phyloP scores from a whole-genome alignment of 2,113 vertebrate species.

The Suncus etruscus region DNA sequence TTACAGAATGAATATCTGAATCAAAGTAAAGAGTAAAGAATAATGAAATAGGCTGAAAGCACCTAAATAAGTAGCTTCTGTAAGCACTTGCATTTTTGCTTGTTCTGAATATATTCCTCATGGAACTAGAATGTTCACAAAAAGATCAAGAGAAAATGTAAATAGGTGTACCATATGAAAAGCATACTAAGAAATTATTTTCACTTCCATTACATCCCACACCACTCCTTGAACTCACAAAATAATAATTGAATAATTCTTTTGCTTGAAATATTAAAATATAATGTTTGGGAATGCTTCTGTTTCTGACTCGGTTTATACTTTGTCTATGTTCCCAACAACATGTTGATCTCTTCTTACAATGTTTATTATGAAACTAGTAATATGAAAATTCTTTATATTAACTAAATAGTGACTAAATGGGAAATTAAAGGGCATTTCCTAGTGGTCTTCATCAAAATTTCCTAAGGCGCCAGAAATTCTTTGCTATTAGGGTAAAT shows the following conservation, averaged over 20 bases:
- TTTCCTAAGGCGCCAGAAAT: constrained; percentile 37
- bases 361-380: neutral
- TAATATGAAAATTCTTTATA: constrained; percentile 5
- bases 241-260: neutral
- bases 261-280: neutral
- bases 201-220: neutral
- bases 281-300: neutral
- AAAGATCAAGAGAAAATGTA: neutral
- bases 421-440: constrained; percentile 1
- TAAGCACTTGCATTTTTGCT: neutral
- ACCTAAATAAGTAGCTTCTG: neutral
- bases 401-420: neutral
- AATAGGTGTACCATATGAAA: neutral
- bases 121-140: neutral
- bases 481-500: constrained; percentile 56
- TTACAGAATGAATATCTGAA: neutral
- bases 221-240: neutral
- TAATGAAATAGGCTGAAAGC: neutral
- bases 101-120: constrained; percentile 10
- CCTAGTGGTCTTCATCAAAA: constrained; percentile 12
- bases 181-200: neutral
- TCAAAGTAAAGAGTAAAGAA: neutral
- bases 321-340: neutral
- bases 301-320: neutral
- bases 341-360: neutral